Conservation (phyloP, 2,113 vertebrate species). For the Mungos mungo region DNA sequence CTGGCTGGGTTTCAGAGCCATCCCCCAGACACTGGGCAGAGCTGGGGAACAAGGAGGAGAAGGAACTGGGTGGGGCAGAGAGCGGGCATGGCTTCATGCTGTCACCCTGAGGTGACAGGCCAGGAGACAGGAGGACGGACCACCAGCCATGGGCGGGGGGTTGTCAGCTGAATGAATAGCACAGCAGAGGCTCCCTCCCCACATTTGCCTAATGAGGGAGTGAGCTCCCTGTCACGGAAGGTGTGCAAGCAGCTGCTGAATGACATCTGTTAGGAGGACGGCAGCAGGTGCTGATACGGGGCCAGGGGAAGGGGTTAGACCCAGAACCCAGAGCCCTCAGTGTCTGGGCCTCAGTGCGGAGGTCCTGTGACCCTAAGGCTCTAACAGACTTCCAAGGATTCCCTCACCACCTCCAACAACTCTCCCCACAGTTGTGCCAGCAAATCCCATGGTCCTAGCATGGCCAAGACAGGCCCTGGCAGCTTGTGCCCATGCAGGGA, state of each 20-base stretch:
- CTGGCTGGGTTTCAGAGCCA: not conserved
- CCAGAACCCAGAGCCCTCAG: not conserved
- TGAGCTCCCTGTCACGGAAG: not conserved
- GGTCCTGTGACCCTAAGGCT: not conserved
- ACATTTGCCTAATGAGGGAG: not conserved
- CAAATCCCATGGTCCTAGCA: not conserved
- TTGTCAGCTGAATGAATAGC: not conserved
- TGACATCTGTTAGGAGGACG: not conserved
- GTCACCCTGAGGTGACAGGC: not conserved
- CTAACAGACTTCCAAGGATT: not conserved
- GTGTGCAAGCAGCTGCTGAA: not conserved
- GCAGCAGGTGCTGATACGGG: not conserved
- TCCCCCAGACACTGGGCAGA: not conserved
- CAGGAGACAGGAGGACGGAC: not conserved
- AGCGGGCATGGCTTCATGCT: not conserved
- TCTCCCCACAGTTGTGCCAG: fast-evolving
- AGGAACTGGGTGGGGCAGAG: not conserved
- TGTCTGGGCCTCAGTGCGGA: not conserved
- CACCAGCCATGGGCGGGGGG: not conserved
- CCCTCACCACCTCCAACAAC: not conserved
- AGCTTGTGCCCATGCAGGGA: not conserved
- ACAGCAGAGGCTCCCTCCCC: not conserved
- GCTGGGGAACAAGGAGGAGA: not conserved
- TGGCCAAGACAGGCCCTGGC: not conserved
- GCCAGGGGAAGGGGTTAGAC: not conserved